Conservation (phyloP, 2,888 invertebrate genomes). For the Polydrusus tereticollis region DNA sequence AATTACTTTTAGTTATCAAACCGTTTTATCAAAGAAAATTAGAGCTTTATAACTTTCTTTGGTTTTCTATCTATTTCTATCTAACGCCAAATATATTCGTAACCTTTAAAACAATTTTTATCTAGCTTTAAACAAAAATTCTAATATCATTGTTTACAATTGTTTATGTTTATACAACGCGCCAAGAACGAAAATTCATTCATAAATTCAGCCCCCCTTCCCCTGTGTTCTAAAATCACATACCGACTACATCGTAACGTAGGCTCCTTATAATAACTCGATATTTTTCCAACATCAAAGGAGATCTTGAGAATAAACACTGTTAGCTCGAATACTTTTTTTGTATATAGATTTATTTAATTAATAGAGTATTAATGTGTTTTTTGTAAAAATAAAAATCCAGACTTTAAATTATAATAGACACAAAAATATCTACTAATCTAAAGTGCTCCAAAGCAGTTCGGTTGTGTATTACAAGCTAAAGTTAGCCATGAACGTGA, state of each 20-base stretch:
- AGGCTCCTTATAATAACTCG: too few species aligned
- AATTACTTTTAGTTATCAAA: too few species aligned
- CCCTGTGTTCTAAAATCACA: slow-evolving; percentile 32
- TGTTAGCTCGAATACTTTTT: too few species aligned
- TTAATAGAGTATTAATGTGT: not conserved
- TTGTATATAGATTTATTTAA: too few species aligned
- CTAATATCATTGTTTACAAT: not conserved
- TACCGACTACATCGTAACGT: not conserved
- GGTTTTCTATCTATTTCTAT: too few species aligned
- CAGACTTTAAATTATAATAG: not conserved
- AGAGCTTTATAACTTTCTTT: too few species aligned
- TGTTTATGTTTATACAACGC: slow-evolving; percentile 33
- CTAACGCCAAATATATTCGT: too few species aligned
- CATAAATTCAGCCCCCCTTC: slow-evolving; percentile 36
- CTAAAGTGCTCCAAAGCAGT: slow-evolving; percentile 10
- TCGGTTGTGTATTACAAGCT: slow-evolving; percentile 29
- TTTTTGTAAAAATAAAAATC: not conserved
- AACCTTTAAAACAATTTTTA: too few species aligned
- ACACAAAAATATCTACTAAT: slow-evolving; percentile 5
- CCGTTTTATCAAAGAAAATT: too few species aligned
- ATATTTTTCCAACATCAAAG: too few species aligned
- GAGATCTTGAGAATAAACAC: too few species aligned
- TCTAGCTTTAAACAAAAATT: not conserved
- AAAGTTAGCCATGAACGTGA: slow-evolving; percentile 48
- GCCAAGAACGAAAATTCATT: slow-evolving; percentile 35